Evolutionary conservation across 2,113 vertebrate species (phyloP).

Genomic region (Heterotilapia buettikoferi): DNA sequence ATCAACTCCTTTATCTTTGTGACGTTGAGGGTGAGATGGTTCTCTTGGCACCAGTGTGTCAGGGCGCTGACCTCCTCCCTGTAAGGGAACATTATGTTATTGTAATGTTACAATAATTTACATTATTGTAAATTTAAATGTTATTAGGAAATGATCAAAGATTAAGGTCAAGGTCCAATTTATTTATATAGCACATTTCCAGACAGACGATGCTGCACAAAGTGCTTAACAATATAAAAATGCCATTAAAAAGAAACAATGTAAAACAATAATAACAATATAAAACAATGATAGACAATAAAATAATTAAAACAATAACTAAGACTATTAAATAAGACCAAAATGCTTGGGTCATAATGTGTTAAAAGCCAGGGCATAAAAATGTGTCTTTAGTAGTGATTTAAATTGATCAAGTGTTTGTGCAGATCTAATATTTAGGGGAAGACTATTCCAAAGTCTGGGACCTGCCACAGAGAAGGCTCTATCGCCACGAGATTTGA

Average conservation of each 20-base stretch:
- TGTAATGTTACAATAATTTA: accelerated
- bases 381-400: accelerated
- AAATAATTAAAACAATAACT: not conserved
- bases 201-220: not conserved
- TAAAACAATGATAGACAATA: not conserved
- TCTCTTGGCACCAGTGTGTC: not conserved
- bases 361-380: not conserved
- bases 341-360: accelerated
- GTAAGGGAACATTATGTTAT: not conserved
- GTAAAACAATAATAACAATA: not conserved
- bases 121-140: not conserved
- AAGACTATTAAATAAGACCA: not conserved
- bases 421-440: not conserved
- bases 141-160: not conserved
- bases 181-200: not conserved
- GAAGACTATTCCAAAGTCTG: not conserved
- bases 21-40: not conserved
- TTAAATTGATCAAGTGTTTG: not conserved
- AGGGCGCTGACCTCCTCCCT: not conserved
- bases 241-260: not conserved
- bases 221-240: not conserved
- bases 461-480: not conserved
- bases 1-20: not conserved
- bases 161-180: not conserved
- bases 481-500: not conserved